These are phyloP conservation scores for Aphidoletes aphidimyza DNA, from an alignment of 2,888 invertebrate genomes.

Conservation along the genomic window DNA sequence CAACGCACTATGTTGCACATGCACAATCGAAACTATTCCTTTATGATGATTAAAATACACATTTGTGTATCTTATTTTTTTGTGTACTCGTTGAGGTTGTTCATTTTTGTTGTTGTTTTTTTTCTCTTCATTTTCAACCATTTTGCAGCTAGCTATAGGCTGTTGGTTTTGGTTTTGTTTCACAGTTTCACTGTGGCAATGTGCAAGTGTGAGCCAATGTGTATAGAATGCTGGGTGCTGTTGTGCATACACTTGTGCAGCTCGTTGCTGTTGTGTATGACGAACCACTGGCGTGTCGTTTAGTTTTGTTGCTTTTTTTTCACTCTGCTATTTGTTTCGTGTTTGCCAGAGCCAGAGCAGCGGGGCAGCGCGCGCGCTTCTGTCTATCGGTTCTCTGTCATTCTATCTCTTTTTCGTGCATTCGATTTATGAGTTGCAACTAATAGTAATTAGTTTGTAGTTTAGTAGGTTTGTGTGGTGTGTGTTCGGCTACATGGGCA, in stretches of 20 bases:
- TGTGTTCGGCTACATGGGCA: not conserved
- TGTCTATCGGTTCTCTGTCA: not conserved
- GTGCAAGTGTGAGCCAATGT: too few species aligned
- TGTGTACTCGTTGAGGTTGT: too few species aligned
- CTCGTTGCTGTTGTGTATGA: too few species aligned
- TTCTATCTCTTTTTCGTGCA: not conserved
- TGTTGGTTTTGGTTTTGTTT: not conserved
- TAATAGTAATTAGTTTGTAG: slow-evolving; percentile 46
- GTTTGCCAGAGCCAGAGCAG: too few species aligned
- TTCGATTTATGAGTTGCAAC: not conserved
- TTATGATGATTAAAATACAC: slow-evolving; percentile 1
- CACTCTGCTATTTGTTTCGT: too few species aligned
- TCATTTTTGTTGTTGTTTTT: not conserved
- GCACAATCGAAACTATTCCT: not conserved
- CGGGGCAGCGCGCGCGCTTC: not conserved
- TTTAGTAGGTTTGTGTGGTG: slow-evolving; percentile 51
- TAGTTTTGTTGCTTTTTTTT: too few species aligned
- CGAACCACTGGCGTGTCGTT: too few species aligned
- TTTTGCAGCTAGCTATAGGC: too few species aligned
- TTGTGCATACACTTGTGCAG: too few species aligned
- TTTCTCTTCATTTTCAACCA: not conserved
- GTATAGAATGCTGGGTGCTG: too few species aligned
- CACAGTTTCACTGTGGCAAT: too few species aligned
- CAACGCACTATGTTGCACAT: slow-evolving; percentile 10
- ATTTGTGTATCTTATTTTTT: slow-evolving; percentile 34